Percentiles rank a stretch among this genome's conserved stretches.
These are phyloP conservation scores for Conchocele bisecta DNA, from an alignment of 2,888 invertebrate genomes.

Conservation along the genomic window DNA sequence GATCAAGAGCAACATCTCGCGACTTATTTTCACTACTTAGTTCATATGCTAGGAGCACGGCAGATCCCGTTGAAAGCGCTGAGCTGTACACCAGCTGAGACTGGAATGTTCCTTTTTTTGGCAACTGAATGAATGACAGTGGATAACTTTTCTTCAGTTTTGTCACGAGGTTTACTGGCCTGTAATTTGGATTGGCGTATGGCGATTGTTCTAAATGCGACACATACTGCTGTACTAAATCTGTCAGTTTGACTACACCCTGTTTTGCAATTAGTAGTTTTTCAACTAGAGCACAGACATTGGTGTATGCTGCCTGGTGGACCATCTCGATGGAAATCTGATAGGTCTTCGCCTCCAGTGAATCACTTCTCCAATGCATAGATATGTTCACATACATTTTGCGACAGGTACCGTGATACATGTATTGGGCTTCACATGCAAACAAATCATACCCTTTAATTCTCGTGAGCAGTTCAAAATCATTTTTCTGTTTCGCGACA, in stretches of 20 bases:
- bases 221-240: constrained; percentile 4
- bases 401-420: too few relatives aligned
- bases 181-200: constrained; percentile 22
- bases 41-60: background rate
- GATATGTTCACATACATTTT: too few relatives aligned
- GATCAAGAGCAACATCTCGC: background rate
- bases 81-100: constrained; percentile 3
- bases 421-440: too few relatives aligned
- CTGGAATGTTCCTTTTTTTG: background rate
- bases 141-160: background rate
- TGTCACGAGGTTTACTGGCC: constrained; percentile 7
- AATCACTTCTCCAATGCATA: too few relatives aligned
- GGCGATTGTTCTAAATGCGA: background rate
- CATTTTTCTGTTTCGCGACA: too few relatives aligned
- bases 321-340: too few relatives aligned
- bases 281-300: background rate
- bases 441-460: too few relatives aligned
- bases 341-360: too few relatives aligned
- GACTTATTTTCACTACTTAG: background rate
- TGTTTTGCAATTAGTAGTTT: background rate
- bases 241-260: background rate
- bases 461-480: too few relatives aligned
- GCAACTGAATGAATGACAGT: background rate
- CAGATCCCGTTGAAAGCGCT: background rate
- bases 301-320: background rate